Evolutionary conservation across 2,888 invertebrate genomes (phyloP), one percentile per base, ranked within the genome.

Genomic region (Machimus atricapillus): DNA sequence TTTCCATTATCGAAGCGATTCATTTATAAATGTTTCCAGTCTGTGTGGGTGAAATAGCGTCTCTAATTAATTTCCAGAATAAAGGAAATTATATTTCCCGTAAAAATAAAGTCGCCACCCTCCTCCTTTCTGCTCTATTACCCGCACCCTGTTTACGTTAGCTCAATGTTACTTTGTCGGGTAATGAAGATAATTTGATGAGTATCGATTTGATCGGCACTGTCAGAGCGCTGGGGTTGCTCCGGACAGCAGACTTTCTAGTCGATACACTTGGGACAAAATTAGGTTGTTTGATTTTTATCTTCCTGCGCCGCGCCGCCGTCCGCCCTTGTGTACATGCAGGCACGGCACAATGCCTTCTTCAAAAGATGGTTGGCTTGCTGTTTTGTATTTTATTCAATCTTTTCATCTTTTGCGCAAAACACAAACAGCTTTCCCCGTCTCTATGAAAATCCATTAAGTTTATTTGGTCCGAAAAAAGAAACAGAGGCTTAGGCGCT

Each of bases 121-220:
- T 6, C 19, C 37, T 23, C 56, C 34, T 37, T 85, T 73, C 74
- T 74, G 74, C 85, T 85, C 85, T 52, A 85, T 74, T 74, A 85
- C 43, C 74, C 46, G 85, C 43, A 31, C 82, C 85, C 85, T 85
- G 85, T 85, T 85, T 74, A 74, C 74, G 85, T 74, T 73, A 58
- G 74, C 34, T 37, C 56, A 77, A 16, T 83, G 34, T 52, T 83
- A 78, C 77, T 79, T 46, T 43, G 83, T 34, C 52, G 52, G 78
- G 87, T 88, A 88, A 88, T 88, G 88, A 88, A 81, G 86, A 88
- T 88, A 88, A 88, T 88, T 88, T 87, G 88, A 88, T 88, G 88
- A 87, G 87, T 88, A 88, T 88, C 88, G 88, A 88, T 88, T 88
- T 87, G 87, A 88, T 88, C 83, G 87, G 83, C 77, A 31, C 76